These are phyloP conservation scores for Oncorhynchus masou DNA, from an alignment of 2,113 vertebrate species.

Conservation along the genomic window DNA sequence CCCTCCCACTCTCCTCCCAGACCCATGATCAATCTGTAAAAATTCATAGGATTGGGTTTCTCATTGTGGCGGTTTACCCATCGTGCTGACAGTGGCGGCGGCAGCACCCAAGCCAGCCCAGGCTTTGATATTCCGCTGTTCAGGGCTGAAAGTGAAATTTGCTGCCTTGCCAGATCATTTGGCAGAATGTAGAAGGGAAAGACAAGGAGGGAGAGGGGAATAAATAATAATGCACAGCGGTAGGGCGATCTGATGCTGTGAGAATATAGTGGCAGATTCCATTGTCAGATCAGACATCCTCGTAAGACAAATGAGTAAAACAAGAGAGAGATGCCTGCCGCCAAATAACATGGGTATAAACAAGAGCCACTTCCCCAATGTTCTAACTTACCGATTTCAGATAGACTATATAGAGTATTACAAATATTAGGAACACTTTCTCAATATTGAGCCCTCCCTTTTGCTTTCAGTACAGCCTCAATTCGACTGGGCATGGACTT, in stretches of 20 bases:
- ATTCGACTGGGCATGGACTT: no score
- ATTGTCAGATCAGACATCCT: conserved; percentile 38
- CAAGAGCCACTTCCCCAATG: not conserved
- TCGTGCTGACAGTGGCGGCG: conserved; percentile 29
- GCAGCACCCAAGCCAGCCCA: not conserved
- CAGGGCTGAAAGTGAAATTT: conserved; percentile 59
- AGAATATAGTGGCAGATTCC: conserved; percentile 21
- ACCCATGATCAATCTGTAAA: conserved; percentile 52
- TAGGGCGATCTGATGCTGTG: conserved; percentile 16
- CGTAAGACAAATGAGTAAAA: conserved; percentile 12
- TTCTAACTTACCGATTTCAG: not conserved
- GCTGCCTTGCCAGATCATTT: conserved; percentile 46
- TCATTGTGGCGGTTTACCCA: conserved; percentile 38
- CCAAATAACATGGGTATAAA: not conserved
- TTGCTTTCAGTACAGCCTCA: no score
- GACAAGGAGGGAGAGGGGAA: conserved; percentile 18
- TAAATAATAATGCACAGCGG: conserved; percentile 31
- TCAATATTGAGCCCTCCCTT: no score
- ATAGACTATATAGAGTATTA: no score
- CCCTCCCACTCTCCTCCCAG: conserved; percentile 3
- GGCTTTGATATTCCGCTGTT: conserved; percentile 58
- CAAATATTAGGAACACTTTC: no score
- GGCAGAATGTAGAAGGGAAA: conserved; percentile 33
- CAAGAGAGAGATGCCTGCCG: not conserved
- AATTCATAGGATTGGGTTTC: conserved; percentile 47